Evolutionary conservation across 2,797 vertebrate genomes (phyloP).

Genomic region (Petrocephalus schoutedeni): DNA sequence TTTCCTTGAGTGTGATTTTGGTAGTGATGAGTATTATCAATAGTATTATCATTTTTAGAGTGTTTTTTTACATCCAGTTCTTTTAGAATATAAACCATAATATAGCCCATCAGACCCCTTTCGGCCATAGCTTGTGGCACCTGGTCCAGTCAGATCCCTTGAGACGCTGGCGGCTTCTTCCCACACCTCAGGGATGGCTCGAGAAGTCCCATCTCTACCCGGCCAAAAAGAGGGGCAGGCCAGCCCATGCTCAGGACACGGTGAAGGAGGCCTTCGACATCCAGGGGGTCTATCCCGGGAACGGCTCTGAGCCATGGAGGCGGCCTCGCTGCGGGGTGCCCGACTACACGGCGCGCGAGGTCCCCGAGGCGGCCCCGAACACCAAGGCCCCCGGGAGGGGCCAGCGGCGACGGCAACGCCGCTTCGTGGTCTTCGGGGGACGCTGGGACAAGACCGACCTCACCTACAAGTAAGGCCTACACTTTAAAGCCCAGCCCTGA

Average conservation of each 20-base stretch:
- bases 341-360: conserved; percentile 44
- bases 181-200: conserved; percentile 34
- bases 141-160: neutral
- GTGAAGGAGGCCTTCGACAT: conserved; percentile 20
- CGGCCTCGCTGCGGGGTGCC: conserved; percentile 69
- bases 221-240: conserved; percentile 30
- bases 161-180: neutral
- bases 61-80: neutral
- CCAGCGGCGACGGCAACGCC: conserved; percentile 63
- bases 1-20: neutral
- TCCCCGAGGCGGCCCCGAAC: neutral
- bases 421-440: conserved; percentile 73
- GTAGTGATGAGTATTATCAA: neutral
- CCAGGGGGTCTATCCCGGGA: conserved; percentile 21
- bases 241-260: conserved; percentile 26
- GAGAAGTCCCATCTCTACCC: conserved; percentile 32
- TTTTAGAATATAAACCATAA: neutral
- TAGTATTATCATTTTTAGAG: neutral
- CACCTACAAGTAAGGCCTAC: conserved; percentile 75
- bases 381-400: conserved; percentile 25
- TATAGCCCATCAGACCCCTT: neutral
- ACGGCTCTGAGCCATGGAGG: conserved; percentile 40
- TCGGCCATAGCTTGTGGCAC: neutral
- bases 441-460: conserved; percentile 83
- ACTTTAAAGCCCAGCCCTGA: too few relatives aligned